Evolutionary conservation across 2,888 invertebrate species (phyloP), one percentile per base, ranked within the genome.

Genomic region (Drepana falcataria): DNA sequence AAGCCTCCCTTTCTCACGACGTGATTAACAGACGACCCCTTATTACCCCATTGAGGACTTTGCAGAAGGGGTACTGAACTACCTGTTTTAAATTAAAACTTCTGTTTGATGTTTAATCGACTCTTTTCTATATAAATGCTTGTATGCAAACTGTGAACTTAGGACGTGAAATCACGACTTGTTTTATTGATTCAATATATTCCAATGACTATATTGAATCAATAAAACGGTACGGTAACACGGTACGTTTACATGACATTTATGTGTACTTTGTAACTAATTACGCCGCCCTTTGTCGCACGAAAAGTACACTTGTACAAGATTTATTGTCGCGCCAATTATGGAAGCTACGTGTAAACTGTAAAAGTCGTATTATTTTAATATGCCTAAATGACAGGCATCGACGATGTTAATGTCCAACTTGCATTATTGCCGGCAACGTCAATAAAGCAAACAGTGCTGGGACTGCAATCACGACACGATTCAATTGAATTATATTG

Each of bases 181-280:
- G 48, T 48, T 35, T 35, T 48, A 48, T 9, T n/a, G 35, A 3
- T n/a, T 49, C 47, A 49, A 59, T 66, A 64, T 62, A 65, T 68
- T 55, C 54, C 48, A 35, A 59, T 58, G 53, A 55, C 56, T 56
- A 59, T n/a, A n/a, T n/a, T n/a, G n/a, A n/a, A n/a, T n/a, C n/a
- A n/a, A n/a, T n/a, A n/a, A n/a, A n/a, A n/a, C n/a, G n/a, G n/a
- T n/a, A n/a, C n/a, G n/a, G n/a, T n/a, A 57, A 59, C 53, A 51
- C 48, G 52, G 56, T 60, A 58, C 61, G 59, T 58, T 63, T 52
- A 52, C 53, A 51, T 37, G 66, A 68, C 67, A 52, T 69, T 68
- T 69, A 73, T 68, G 59, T 65, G 53, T 55, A 59, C 59, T 66
- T 64, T 59, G 55, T 63, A 67, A 66, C 51, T 72, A 66, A 70